Base-by-base conservation (phyloP, 2,888 invertebrate genomes). In the Listrodromus nycthemerus region DNA sequence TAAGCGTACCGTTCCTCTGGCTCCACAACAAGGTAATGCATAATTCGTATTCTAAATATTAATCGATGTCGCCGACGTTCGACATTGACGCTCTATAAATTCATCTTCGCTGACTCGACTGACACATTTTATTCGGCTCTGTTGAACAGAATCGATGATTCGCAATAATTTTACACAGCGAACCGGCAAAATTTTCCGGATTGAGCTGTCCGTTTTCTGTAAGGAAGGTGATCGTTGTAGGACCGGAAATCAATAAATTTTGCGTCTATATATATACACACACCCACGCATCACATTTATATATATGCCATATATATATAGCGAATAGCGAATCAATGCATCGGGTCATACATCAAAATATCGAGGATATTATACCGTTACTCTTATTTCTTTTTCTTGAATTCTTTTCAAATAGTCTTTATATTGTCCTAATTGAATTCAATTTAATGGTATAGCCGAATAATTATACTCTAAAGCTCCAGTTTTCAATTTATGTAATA, bases 231-330 rank as follows among this genome's bases (percentile, higher is more conserved):
- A 52, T 6, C 65, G 33, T 33, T 45, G 58, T 30, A 8, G 21
- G 8, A 45, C 50, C 61, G 52, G 45, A 83, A 83, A 83, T 83
- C 83, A 83, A 83, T 83, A 83, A 75, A 74, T 61, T 74, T 52
- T 41, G 70, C 79, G 48, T 19, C 58, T 37, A 70, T 79, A 70
- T 33, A 69, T 27, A 5, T 16, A 27, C 30, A 16, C 27, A 6
- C 27, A 6, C 4, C 1, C 24, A 13, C 58, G 1, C 6, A 19
- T 19, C 0, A n/a, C 1, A 30, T n/a, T 19, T 48, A 50, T n/a
- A 30, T 45, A 69, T 27, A 16, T 16, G 16, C n/a, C 1, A 16
- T 4, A 16, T 16, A 16, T 45, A 16, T 45, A 16, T 45, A 45
- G 41, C 16, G 41, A 45, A 45, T 45, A 45, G 41, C 41, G 16